Percentiles rank a stretch among this genome's conserved stretches.
Conservation (phyloP, 2,797 vertebrate species). For the Podarcis lilfordi region DNA sequence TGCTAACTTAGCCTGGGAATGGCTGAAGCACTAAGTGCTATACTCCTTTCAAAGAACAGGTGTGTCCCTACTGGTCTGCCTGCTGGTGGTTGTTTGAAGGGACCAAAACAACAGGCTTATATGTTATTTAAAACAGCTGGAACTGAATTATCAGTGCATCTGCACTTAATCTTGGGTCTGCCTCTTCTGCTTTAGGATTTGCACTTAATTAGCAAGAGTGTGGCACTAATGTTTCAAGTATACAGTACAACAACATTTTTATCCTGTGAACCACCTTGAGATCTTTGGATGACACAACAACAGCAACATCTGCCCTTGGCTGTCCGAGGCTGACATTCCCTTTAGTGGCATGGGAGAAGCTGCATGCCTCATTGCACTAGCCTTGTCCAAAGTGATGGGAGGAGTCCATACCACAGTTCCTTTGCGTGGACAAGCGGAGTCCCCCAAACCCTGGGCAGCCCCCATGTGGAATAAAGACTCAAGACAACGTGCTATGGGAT, state of each 20-base stretch:
- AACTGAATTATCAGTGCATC: not conserved
- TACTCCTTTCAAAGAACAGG: conserved; percentile 1
- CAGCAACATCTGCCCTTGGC: not conserved
- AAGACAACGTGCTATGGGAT: too few relatives aligned
- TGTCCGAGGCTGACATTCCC: not conserved
- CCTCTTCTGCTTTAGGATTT: not conserved
- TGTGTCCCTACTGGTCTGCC: not conserved
- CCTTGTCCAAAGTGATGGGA: not conserved
- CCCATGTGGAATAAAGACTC: too few relatives aligned
- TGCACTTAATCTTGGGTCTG: not conserved
- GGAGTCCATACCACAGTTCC: not conserved
- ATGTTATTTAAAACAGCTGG: not conserved
- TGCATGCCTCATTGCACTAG: not conserved
- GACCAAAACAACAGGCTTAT: not conserved
- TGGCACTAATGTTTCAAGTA: too few relatives aligned
- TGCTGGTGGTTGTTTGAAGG: not conserved
- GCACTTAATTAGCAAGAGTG: not conserved
- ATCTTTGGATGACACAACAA: too few relatives aligned
- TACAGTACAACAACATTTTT: too few relatives aligned
- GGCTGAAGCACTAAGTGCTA: not conserved
- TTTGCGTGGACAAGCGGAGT: too few relatives aligned
- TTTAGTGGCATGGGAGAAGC: not conserved
- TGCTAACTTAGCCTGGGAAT: not conserved
- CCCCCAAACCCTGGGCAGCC: too few relatives aligned
- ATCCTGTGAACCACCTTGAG: too few relatives aligned